phyloP scores from a whole-genome alignment of 2,888 invertebrate species.

The Geotrupes spiniger region DNA sequence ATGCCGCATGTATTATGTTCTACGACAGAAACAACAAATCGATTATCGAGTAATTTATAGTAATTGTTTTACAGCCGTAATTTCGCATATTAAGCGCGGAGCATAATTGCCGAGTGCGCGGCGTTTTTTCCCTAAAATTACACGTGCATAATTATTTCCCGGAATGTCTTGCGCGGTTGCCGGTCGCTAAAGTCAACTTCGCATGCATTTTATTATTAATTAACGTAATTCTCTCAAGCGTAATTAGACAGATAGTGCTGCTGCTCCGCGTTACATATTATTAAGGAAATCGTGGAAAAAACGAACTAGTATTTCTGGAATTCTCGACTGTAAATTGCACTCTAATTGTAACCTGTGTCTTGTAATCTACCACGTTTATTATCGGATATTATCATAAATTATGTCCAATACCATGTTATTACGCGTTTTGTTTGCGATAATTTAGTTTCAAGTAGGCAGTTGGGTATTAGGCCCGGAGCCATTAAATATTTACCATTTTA shows the following conservation, averaged over 20 bases:
- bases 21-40: too few species aligned
- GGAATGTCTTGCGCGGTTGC: background rate
- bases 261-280: conserved; percentile 3
- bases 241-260: conserved; percentile 6
- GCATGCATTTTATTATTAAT: conserved; percentile 6
- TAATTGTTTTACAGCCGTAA: too few species aligned
- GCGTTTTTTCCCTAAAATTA: too few species aligned
- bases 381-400: conserved; percentile 26
- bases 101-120: too few species aligned
- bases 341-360: conserved; percentile 20
- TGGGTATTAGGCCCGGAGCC: conserved; percentile 10
- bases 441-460: conserved; percentile 20
- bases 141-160: conserved; percentile 3
- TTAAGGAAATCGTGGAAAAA: conserved; percentile 4
- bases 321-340: conserved; percentile 24
- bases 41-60: too few species aligned
- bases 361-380: conserved; percentile 24
- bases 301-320: conserved; percentile 20
- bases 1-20: too few species aligned
- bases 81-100: too few species aligned
- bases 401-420: conserved; percentile 23
- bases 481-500: conserved; percentile 4
- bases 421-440: conserved; percentile 21
- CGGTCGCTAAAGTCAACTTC: background rate
- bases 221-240: conserved; percentile 2